Evolutionary conservation across 2,113 vertebrate species (phyloP).

Genomic region (Tragelaphus imberbis): DNA sequence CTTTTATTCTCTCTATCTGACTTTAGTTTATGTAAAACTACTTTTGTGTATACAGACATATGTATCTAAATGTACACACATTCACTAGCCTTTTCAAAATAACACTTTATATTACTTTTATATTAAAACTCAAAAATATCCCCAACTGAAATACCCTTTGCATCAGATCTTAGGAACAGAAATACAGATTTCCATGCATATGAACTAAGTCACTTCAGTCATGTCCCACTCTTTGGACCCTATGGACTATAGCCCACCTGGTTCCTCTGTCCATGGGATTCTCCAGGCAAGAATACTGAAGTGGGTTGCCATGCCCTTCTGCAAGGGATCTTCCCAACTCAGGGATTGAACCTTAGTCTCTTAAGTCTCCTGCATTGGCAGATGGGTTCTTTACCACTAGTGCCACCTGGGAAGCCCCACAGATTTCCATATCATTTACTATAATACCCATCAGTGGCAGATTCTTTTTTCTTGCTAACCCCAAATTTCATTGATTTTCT

Average conservation of each 20-base stretch:
- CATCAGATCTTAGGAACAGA: slow-evolving; percentile 6
- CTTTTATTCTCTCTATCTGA: neutral
- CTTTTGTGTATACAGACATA: neutral
- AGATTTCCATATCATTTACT: neutral
- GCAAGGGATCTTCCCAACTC: neutral
- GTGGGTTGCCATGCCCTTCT: neutral
- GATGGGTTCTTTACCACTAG: neutral
- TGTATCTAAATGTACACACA: neutral
- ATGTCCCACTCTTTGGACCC: neutral
- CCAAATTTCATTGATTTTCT: neutral
- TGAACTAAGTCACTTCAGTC: neutral
- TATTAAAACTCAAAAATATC: slow-evolving; percentile 20
- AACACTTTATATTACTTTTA: slow-evolving; percentile 1
- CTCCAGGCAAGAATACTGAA: neutral
- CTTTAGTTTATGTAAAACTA: neutral
- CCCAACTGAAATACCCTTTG: neutral
- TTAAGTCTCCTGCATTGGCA: neutral
- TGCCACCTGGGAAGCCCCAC: neutral
- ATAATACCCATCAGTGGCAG: neutral
- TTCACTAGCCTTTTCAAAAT: neutral
- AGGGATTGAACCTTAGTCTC: neutral
- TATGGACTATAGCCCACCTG: neutral
- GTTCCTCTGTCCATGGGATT: neutral
- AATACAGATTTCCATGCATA: neutral
- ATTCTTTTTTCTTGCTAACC: neutral